Evolutionary conservation across 2,797 vertebrate genomes (phyloP), one percentile per base, ranked within the genome.

Genomic region (Alosa sapidissima): DNA sequence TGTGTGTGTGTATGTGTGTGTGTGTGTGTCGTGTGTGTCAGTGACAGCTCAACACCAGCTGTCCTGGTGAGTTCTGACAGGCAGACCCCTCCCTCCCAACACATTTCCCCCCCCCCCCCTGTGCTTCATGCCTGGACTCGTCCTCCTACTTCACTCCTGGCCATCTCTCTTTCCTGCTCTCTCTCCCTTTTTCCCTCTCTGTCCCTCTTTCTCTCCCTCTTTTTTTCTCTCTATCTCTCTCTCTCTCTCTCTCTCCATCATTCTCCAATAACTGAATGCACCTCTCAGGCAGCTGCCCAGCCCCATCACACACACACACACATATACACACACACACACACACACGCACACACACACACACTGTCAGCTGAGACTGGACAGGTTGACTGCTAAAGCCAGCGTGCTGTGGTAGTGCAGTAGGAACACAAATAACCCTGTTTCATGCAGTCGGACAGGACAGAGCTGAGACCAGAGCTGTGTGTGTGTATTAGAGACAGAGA

Each of bases 61-160:
- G 83, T 68, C 68, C 49, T 48, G 60, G 55, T 5, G 16, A 19
- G 52, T 49, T 72, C 13, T 41, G 51, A 55, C 54, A 36, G 60
- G 58, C 33, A 48, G 54, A 51, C 72, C 60, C 28, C 84, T 28
- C 19, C 41, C 55, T 21, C 19, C 21, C 55, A 21, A 10, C 49
- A 48, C 3, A 13, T 36, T 55, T 52, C 24, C 68, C 45, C 10
- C 60, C 16, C 6, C 60, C 24, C 60, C 16, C 5, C 60, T 52
- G 51, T 19, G 65, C 41, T 81, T 41, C 13, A 86, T 54, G 81
- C 58, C 81, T 81, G 47, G 85, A 86, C 85, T 33, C 45, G 83
- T 33, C 68, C 85, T 75, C 85, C 13, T 51, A 65, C 60, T 48
- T 62, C 49, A 33, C 16, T 2, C 36, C 14, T 60, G 84, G 24